phyloP scores from a whole-genome alignment of 2,113 vertebrate genomes.

The Sula dactylatra region DNA sequence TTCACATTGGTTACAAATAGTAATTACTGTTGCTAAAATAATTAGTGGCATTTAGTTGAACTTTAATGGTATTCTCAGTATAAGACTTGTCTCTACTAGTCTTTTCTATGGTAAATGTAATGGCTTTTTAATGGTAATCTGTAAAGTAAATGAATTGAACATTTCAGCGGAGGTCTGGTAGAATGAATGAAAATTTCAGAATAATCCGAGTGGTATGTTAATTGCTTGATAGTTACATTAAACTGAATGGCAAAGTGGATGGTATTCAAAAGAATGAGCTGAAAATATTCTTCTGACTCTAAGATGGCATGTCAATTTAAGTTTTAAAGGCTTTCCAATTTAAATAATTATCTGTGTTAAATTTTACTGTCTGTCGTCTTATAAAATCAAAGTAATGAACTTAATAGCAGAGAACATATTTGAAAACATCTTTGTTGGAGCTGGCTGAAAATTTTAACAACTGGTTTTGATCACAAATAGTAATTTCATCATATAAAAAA shows the following conservation, averaged over 20 bases:
- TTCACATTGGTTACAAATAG: neutral
- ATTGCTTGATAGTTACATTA: conserved; percentile 55
- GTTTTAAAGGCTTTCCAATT: conserved; percentile 21
- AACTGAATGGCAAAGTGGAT: conserved; percentile 32
- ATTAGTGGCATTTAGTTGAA: conserved; percentile 23
- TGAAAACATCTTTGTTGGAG: conserved; percentile 38
- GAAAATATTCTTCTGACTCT: neutral
- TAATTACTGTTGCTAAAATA: neutral
- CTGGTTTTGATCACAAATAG: neutral
- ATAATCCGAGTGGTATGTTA: conserved; percentile 24
- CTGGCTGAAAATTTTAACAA: neutral
- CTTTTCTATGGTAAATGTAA: conserved; percentile 14
- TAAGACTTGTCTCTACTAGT: neutral
- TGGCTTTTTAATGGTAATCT: conserved; percentile 42
- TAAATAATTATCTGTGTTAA: conserved; percentile 32
- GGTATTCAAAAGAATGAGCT: conserved; percentile 6
- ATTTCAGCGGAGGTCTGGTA: conserved; percentile 13
- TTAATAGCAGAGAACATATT: conserved; percentile 35
- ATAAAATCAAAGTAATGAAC: conserved; percentile 31
- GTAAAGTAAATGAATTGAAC: conserved; percentile 8
- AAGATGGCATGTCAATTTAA: neutral
- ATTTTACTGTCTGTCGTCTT: conserved; percentile 39
- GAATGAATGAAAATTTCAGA: conserved; percentile 43
- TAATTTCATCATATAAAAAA: neutral
- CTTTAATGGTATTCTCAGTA: conserved; percentile 1